These are phyloP conservation scores for Butorides virescens DNA, from an alignment of 2,113 vertebrate species.

Conservation along the genomic window DNA sequence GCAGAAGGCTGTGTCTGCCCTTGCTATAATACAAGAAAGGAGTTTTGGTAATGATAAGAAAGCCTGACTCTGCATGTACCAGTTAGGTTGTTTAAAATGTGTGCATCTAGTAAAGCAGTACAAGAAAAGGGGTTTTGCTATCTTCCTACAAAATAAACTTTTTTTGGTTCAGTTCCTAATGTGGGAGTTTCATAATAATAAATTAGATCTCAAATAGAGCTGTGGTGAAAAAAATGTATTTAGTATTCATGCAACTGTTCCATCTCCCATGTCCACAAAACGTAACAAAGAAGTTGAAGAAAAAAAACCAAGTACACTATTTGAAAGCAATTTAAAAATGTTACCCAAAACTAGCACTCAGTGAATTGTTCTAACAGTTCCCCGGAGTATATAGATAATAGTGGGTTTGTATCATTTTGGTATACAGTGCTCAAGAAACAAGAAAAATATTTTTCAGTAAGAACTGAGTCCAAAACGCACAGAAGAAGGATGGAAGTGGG, in stretches of 20 bases:
- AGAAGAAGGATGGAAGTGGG: neutral
- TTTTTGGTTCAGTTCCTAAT: neutral
- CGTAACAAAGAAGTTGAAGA: neutral
- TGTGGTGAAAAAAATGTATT: neutral
- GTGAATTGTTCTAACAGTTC: neutral
- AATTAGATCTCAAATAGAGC: neutral
- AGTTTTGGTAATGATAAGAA: neutral
- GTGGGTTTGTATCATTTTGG: neutral
- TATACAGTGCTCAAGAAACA: neutral
- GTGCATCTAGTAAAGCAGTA: neutral
- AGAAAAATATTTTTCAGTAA: neutral
- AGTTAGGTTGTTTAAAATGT: neutral
- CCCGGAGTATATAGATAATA: neutral
- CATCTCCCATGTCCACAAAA: neutral
- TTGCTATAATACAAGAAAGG: neutral
- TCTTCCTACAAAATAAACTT: neutral
- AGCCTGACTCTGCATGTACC: neutral
- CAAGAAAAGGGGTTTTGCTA: neutral
- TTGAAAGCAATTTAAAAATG: constrained; percentile 4
- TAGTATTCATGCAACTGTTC: neutral
- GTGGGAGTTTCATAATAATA: neutral
- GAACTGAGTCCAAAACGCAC: neutral
- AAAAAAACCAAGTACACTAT: neutral
- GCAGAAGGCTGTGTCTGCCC: neutral
- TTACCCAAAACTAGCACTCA: neutral